These are phyloP conservation scores for Calameuta pallipes DNA, from an alignment of 2,888 invertebrate species.

Conservation along the genomic window DNA sequence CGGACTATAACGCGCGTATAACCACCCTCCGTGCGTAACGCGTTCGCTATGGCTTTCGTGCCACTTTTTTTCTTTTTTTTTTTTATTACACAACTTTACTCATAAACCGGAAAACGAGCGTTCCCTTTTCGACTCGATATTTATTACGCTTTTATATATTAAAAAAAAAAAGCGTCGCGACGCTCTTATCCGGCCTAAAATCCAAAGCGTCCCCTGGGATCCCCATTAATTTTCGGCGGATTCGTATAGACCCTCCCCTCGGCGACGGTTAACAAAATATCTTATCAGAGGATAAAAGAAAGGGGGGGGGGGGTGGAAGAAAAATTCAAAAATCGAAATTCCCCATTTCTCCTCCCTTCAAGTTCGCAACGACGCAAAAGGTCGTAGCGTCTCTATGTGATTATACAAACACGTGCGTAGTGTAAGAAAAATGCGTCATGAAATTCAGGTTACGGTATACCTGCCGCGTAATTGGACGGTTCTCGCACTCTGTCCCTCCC, in stretches of 20 bases:
- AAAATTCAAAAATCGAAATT: no score
- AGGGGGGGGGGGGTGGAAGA: neutral
- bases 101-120: slow-evolving; percentile 38
- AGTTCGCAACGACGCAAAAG: no score
- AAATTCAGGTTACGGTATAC: neutral
- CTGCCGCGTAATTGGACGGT: no score
- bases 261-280: no score
- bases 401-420: no score
- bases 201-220: neutral
- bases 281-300: neutral
- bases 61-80: no score
- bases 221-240: neutral
- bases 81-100: slow-evolving; percentile 45
- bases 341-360: no score
- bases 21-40: neutral
- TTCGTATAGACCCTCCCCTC: no score
- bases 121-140: slow-evolving; percentile 39
- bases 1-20: neutral
- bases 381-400: no score
- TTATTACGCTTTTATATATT: slow-evolving; percentile 38
- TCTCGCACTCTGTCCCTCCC: no score
- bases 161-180: slow-evolving; percentile 12
- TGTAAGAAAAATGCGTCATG: neutral
- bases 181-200: neutral
- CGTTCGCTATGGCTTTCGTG: neutral